These are phyloP conservation scores for Apotomis capreana DNA, from an alignment of 2,888 invertebrate species.

Conservation along the genomic window DNA sequence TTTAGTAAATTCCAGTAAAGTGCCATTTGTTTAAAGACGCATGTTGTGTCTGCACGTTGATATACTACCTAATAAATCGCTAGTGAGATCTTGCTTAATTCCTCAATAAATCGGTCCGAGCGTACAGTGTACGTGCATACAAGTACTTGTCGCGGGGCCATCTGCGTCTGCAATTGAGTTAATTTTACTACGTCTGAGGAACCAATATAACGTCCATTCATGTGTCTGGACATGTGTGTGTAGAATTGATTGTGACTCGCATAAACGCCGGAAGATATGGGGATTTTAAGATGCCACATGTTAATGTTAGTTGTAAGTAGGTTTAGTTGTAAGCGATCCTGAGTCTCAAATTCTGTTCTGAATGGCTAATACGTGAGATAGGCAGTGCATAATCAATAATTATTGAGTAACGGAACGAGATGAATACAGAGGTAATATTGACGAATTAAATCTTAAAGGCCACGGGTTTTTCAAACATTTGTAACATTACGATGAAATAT, in stretches of 20 bases:
- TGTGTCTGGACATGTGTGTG: conserved; percentile 49
- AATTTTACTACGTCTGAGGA: conserved; percentile 70
- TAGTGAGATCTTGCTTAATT: conserved; percentile 19
- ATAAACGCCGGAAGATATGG: neutral
- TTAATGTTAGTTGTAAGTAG: neutral
- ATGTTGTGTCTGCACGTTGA: conserved; percentile 18
- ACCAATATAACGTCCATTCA: conserved; percentile 69
- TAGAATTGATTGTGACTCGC: neutral
- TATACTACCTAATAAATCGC: conserved; percentile 17
- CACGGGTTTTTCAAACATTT: too few species aligned
- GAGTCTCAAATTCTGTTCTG: too few species aligned
- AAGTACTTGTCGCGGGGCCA: conserved; percentile 61
- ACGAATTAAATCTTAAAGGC: too few species aligned
- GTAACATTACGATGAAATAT: too few species aligned
- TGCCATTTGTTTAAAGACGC: neutral
- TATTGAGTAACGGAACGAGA: too few species aligned
- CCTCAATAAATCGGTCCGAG: conserved; percentile 25
- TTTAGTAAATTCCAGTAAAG: neutral
- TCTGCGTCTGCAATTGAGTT: conserved; percentile 68
- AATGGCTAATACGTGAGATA: too few species aligned
- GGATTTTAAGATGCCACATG: neutral
- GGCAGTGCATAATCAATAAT: too few species aligned
- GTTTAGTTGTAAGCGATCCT: too few species aligned
- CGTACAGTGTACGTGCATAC: conserved; percentile 48
- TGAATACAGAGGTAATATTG: too few species aligned